These are phyloP conservation scores for Vanessa cardui DNA, from an alignment of 2,888 invertebrate genomes.

Conservation along the genomic window DNA sequence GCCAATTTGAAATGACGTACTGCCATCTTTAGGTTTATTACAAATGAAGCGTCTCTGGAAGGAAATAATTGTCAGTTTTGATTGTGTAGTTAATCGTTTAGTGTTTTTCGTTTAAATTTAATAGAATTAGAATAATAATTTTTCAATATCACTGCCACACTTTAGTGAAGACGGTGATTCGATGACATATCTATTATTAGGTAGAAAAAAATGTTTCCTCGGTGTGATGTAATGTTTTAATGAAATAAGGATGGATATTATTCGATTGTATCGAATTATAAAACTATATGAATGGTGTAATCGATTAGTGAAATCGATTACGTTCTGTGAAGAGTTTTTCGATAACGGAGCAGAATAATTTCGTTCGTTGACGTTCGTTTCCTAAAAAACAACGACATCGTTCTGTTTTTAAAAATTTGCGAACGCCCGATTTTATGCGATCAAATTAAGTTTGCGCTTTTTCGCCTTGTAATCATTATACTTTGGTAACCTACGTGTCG, in stretches of 20 bases:
- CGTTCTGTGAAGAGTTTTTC: conserved; percentile 28
- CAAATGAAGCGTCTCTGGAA: background rate
- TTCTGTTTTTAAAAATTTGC: conserved; percentile 15
- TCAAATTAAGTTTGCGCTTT: conserved; percentile 32
- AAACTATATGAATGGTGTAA: conserved; percentile 32
- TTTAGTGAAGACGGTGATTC: conserved; percentile 75
- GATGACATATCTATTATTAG: conserved; percentile 81
- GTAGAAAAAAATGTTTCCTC: conserved; percentile 73
- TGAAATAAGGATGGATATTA: conserved; percentile 38
- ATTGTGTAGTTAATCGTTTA: conserved; percentile 39
- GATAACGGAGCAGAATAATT: conserved; percentile 23
- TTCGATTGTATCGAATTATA: conserved; percentile 34
- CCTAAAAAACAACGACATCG: conserved; percentile 25
- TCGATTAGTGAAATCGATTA: conserved; percentile 36
- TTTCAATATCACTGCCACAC: conserved; percentile 65
- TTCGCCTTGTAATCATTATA: conserved; percentile 25
- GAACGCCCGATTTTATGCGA: conserved; percentile 17
- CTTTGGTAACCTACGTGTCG: conserved; percentile 36
- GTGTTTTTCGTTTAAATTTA: conserved; percentile 41
- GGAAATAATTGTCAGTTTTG: background rate
- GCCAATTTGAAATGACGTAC: conserved; percentile 10
- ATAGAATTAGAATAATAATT: conserved; percentile 34
- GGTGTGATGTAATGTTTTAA: conserved; percentile 54
- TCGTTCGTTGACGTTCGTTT: conserved; percentile 24
- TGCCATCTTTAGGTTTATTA: conserved; percentile 26